Evolutionary conservation across 2,888 invertebrate genomes (phyloP).

Genomic region (Morpho helenor): DNA sequence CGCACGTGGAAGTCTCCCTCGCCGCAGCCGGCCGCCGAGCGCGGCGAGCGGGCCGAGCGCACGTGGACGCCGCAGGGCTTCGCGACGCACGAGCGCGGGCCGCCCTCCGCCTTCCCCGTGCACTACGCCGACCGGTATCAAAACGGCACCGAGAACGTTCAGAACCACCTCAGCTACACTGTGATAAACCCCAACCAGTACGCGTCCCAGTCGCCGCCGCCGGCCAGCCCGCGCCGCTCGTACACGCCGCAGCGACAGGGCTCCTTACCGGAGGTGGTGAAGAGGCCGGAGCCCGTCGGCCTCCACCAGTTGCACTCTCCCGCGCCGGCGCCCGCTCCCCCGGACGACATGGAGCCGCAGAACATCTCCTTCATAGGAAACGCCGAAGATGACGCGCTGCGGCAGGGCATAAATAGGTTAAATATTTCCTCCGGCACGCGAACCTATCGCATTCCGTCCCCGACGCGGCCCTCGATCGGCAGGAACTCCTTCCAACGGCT

Average conservation of each 20-base stretch:
- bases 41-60: slow-evolving; percentile 43
- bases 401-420: slow-evolving; percentile 85
- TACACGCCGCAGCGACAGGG: slow-evolving; percentile 79
- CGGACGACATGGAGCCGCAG: slow-evolving; percentile 95
- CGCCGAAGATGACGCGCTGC: slow-evolving; percentile 76
- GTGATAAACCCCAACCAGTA: slow-evolving; percentile 78
- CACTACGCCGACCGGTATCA: slow-evolving; percentile 78
- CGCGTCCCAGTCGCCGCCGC: slow-evolving; percentile 74
- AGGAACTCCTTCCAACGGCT: slow-evolving; percentile 84
- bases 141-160: slow-evolving; percentile 81
- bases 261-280: slow-evolving; percentile 48
- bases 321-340: slow-evolving; percentile 78
- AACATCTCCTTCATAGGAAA: slow-evolving; percentile 95
- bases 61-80: slow-evolving; percentile 79
- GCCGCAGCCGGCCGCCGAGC: slow-evolving; percentile 44
- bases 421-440: slow-evolving; percentile 93
- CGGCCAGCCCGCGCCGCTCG: slow-evolving; percentile 82
- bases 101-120: slow-evolving; percentile 51
- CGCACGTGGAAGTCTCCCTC: slow-evolving; percentile 66
- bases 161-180: slow-evolving; percentile 79
- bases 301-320: slow-evolving; percentile 76
- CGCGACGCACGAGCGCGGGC: slow-evolving; percentile 80
- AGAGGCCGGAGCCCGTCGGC: slow-evolving; percentile 51
- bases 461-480: slow-evolving; percentile 86
- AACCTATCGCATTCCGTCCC: slow-evolving; percentile 94